Conservation (phyloP, 2,113 vertebrate genomes). For the Oceanodroma tethys region DNA sequence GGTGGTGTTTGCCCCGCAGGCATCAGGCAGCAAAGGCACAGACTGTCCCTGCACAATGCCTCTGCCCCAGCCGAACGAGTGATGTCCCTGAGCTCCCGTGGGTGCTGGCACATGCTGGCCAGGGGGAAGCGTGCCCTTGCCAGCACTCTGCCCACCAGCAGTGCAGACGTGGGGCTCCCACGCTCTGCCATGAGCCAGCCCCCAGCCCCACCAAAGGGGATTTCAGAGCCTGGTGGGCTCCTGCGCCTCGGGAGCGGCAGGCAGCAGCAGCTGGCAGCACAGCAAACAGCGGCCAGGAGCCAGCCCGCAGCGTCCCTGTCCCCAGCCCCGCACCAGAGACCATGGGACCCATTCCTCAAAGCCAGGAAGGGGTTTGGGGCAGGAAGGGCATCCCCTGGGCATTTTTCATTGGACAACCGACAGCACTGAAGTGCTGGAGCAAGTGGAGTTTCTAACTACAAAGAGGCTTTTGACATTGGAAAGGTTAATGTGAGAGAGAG, state of each 20-base stretch:
- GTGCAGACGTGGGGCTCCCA: accelerated
- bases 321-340: accelerated
- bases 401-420: not conserved
- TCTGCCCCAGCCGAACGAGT: not conserved
- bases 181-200: accelerated
- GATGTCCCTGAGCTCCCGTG: accelerated
- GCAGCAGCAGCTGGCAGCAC: not conserved
- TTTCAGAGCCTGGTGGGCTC: not conserved
- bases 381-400: not conserved
- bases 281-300: not conserved
- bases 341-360: not conserved
- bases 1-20: not conserved
- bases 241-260: not conserved
- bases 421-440: not conserved
- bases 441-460: slow-evolving; percentile 10
- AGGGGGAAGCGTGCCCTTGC: accelerated
- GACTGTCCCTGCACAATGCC: not conserved
- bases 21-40: accelerated
- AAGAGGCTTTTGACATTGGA: slow-evolving; percentile 58
- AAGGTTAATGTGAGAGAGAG: slow-evolving; percentile 48
- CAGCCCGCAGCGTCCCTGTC: not conserved
- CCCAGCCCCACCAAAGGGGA: not conserved
- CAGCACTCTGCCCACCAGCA: not conserved
- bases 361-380: not conserved
- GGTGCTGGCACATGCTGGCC: not conserved